Conservation (phyloP, 1,140 invertebrate genomes). For the Euschistus heros region DNA sequence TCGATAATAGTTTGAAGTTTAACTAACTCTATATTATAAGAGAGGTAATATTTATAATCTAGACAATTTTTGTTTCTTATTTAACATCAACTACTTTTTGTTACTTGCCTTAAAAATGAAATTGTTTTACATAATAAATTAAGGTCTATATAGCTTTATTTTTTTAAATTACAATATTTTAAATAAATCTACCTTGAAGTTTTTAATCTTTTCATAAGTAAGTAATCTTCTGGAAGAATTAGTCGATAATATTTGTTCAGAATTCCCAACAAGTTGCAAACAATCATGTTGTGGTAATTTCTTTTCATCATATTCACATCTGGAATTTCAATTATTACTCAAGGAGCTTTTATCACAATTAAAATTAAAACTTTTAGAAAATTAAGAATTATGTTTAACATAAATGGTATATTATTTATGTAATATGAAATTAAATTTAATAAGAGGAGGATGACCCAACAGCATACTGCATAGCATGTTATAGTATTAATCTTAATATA, state of each 20-base stretch:
- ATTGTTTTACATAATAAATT: not conserved
- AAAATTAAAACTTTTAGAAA: no score
- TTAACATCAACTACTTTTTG: no score
- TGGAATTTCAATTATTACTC: constrained; percentile 34
- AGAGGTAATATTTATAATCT: not conserved
- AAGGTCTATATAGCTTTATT: no score
- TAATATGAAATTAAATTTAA: no score
- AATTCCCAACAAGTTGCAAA: constrained; percentile 65
- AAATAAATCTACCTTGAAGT: constrained; percentile 36
- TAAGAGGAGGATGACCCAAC: no score
- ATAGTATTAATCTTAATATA: not conserved
- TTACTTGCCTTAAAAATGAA: not conserved
- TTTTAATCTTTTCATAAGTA: constrained; percentile 71
- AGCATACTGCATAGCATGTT: no score
- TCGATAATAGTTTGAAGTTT: not conserved
- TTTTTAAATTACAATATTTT: not conserved
- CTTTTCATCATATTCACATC: constrained; percentile 60
- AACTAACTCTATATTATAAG: not conserved
- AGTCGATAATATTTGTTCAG: constrained; percentile 72
- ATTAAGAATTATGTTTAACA: no score
- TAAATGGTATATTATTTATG: no score
- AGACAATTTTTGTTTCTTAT: not conserved
- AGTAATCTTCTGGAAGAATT: constrained; percentile 70
- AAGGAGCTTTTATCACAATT: no score
- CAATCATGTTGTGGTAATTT: constrained; percentile 70